Evolutionary conservation across 2,888 invertebrate genomes (phyloP).

Genomic region (Athripsodes cinereus): DNA sequence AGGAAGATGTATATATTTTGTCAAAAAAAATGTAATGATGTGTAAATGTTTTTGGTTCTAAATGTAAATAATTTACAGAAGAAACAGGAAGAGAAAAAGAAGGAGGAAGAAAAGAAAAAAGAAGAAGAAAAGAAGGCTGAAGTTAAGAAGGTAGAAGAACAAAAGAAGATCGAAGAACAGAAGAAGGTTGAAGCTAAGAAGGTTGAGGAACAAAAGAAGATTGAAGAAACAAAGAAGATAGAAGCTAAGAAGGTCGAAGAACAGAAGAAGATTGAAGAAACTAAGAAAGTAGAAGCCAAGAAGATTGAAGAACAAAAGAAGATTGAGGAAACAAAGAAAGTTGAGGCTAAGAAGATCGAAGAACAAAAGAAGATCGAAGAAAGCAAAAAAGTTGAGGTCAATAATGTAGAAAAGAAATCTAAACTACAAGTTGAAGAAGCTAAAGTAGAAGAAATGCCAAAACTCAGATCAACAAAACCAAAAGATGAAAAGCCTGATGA

Average conservation of each 20-base stretch:
- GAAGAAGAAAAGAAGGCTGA: slow-evolving; percentile 24
- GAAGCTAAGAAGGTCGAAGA: slow-evolving; percentile 34
- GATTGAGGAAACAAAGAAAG: slow-evolving; percentile 49
- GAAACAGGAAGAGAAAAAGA: slow-evolving; percentile 36
- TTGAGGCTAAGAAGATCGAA: slow-evolving; percentile 31
- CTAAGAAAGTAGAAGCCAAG: slow-evolving; percentile 29
- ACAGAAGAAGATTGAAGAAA: slow-evolving; percentile 29
- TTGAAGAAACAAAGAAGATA: slow-evolving; percentile 38
- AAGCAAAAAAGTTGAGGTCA: slow-evolving; percentile 35
- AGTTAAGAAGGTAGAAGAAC: slow-evolving; percentile 36
- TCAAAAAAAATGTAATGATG: too few species aligned
- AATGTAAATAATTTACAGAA: slow-evolving; percentile 35
- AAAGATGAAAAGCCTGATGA: slow-evolving; percentile 46
- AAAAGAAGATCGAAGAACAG: slow-evolving; percentile 49
- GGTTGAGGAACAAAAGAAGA: slow-evolving; percentile 32
- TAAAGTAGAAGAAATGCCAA: slow-evolving; percentile 57
- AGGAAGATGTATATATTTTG: too few species aligned
- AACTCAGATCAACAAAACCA: slow-evolving; percentile 51
- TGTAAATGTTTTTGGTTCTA: background rate
- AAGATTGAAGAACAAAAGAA: slow-evolving; percentile 40
- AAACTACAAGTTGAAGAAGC: slow-evolving; percentile 40
- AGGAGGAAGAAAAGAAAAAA: slow-evolving; percentile 42
- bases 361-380: slow-evolving; percentile 31
- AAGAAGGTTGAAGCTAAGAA: slow-evolving; percentile 40
- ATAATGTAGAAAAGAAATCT: slow-evolving; percentile 35